Evolutionary conservation across 2,888 invertebrate species (phyloP), one percentile per base, ranked within the genome.

Genomic region (Schrankia costaestrigalis): DNA sequence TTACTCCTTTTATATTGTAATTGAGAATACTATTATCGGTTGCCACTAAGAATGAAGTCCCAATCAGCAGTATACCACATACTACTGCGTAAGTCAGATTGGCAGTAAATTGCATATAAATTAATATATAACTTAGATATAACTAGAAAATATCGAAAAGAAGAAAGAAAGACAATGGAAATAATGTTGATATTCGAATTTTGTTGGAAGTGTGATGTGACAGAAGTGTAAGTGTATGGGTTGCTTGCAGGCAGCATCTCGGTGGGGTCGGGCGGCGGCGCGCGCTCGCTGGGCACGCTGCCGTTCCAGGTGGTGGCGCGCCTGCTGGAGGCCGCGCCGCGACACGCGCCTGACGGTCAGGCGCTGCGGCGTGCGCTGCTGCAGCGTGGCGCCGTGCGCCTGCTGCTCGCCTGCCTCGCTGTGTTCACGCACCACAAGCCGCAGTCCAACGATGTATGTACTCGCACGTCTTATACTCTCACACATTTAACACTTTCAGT

Each of bases 401-500:
- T 97, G 31, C 89, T 97, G 56, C 90, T 98, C 22, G 94, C 95
- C 31, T 97, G 97, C 65, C 89, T 98, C 34, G 94, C 96, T 1
- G 94, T 96, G 21, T 96, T 97, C 73, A 96, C 97, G 4, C 95
- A 95, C 71, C 94, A 94, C 64, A 89, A 91, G 0, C 91, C 91
- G 33, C 81, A 85, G 29, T 80, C 71, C 63, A 80, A 46, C 56
- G 90, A 57, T 55, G 80, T 72, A 2, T 57, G 51, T 49, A 2
- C n/a, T n/a, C n/a, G n/a, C n/a, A n/a, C n/a, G n/a, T n/a, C n/a
- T n/a, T n/a, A n/a, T n/a, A n/a, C n/a, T n/a, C n/a, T n/a, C n/a
- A n/a, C n/a, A n/a, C n/a, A n/a, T n/a, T n/a, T n/a, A n/a, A n/a
- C n/a, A n/a, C n/a, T n/a, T n/a, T n/a, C n/a, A n/a, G n/a, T n/a